A percentile compares a stretch with the other conserved stretches of the same genome.
phyloP scores from a whole-genome alignment of 2,888 invertebrate genomes.

The Macrophya alboannulata region DNA sequence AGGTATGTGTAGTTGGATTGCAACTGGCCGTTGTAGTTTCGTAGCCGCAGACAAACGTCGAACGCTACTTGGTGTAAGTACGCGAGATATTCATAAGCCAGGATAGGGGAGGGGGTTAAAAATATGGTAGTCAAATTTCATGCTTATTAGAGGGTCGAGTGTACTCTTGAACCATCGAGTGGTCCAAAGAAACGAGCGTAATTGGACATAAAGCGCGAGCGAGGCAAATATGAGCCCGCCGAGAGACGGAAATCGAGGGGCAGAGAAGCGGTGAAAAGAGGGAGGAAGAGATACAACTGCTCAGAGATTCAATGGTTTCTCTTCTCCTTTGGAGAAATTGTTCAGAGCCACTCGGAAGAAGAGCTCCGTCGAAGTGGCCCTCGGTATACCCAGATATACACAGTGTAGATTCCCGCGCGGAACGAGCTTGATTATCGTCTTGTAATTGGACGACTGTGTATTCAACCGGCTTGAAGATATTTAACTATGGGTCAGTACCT shows the following conservation, averaged over 20 bases:
- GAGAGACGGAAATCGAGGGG: constrained; percentile 35
- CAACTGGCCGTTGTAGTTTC: neutral
- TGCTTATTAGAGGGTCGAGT: constrained; percentile 49
- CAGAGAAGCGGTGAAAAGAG: constrained; percentile 25
- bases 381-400: neutral
- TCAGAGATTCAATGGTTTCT: constrained; percentile 42
- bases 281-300: constrained; percentile 34
- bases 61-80: constrained; percentile 3
- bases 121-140: constrained; percentile 51
- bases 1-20: neutral
- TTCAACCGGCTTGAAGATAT: constrained; percentile 45
- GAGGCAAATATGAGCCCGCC: constrained; percentile 32
- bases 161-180: constrained; percentile 39
- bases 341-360: constrained; percentile 31
- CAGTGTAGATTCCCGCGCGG: constrained; percentile 19
- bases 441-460: constrained; percentile 52
- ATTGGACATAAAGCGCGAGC: constrained; percentile 46
- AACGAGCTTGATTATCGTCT: constrained; percentile 47
- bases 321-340: constrained; percentile 36
- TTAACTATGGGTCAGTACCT: constrained; percentile 51
- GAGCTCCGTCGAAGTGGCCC: constrained; percentile 38
- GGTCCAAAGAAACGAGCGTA: constrained; percentile 46
- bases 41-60: neutral
- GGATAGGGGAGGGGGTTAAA: neutral
- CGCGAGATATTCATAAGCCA: constrained; percentile 18